Evolutionary conservation across 2,888 invertebrate genomes (phyloP).

Genomic region (Rhamnusium bicolor): DNA sequence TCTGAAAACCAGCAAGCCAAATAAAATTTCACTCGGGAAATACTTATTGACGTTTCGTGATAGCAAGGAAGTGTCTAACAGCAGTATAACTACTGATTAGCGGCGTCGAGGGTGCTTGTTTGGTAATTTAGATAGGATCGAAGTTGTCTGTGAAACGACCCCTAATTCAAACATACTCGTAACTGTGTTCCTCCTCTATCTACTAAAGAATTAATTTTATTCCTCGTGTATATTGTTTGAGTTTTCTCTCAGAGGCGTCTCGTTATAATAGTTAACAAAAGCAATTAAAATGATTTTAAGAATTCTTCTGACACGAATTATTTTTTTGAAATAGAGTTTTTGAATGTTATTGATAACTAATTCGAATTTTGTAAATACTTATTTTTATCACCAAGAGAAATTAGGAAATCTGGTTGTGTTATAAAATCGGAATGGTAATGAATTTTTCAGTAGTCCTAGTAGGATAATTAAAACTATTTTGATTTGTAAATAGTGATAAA

Average conservation of each 20-base stretch:
- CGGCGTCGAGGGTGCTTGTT: constrained; percentile 61
- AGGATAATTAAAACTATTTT: no score
- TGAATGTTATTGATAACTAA: no score
- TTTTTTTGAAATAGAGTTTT: no score
- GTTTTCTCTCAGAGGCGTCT: not conserved
- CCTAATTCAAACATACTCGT: constrained; percentile 40
- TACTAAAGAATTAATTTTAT: constrained; percentile 27
- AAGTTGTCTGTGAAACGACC: constrained; percentile 65
- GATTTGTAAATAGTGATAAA: no score
- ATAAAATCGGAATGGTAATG: no score
- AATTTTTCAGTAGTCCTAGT: no score
- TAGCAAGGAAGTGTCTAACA: constrained; percentile 41
- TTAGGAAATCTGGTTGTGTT: no score
- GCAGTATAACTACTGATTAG: constrained; percentile 60
- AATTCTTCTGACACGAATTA: no score
- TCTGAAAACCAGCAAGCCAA: not conserved
- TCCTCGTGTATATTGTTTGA: constrained; percentile 11
- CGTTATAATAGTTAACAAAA: not conserved
- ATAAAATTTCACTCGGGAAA: constrained; percentile 20
- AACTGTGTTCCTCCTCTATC: constrained; percentile 29
- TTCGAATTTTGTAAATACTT: no score
- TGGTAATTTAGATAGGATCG: constrained; percentile 67
- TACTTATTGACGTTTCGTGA: constrained; percentile 32
- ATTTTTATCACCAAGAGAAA: no score
- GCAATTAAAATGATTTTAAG: no score